Conservation (phyloP, 2,797 vertebrate genomes). For the Sebastes steindachneri region DNA sequence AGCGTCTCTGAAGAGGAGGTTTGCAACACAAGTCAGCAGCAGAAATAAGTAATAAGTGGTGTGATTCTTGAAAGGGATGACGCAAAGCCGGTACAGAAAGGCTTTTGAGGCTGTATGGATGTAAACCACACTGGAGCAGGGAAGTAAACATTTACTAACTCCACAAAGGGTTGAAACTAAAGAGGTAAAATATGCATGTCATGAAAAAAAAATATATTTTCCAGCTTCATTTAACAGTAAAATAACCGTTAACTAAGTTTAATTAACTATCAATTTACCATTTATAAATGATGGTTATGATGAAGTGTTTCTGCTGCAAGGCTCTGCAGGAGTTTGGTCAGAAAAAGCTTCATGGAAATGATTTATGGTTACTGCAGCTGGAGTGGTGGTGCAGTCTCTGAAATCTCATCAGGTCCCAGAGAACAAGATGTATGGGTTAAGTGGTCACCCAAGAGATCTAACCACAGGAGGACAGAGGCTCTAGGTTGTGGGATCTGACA, state of each 20-base stretch:
- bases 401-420: slow-evolving; percentile 40
- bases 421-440: slow-evolving; percentile 40
- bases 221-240: background rate
- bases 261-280: too few species aligned
- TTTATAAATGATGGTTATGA: too few species aligned
- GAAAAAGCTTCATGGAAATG: background rate
- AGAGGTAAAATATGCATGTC: slow-evolving; percentile 8
- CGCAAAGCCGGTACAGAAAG: slow-evolving; percentile 19
- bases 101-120: slow-evolving; percentile 18
- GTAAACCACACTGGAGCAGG: slow-evolving; percentile 17
- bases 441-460: slow-evolving; percentile 18
- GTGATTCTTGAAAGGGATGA: slow-evolving; percentile 9
- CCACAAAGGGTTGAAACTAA: slow-evolving; percentile 9
- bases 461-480: slow-evolving; percentile 25
- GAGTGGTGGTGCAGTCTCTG: background rate
- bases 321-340: background rate
- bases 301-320: background rate
- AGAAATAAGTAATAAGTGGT: slow-evolving; percentile 9
- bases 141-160: slow-evolving; percentile 43
- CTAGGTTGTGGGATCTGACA: slow-evolving; percentile 26
- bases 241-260: too few species aligned
- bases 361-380: background rate
- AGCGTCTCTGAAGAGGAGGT: slow-evolving; percentile 11
- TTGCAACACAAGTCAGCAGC: slow-evolving; percentile 23
- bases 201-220: slow-evolving; percentile 2